Evolutionary conservation across 92 coral and sea anemone genomes (phyloP).

Genomic region (Isaurus tuberculatus): DNA sequence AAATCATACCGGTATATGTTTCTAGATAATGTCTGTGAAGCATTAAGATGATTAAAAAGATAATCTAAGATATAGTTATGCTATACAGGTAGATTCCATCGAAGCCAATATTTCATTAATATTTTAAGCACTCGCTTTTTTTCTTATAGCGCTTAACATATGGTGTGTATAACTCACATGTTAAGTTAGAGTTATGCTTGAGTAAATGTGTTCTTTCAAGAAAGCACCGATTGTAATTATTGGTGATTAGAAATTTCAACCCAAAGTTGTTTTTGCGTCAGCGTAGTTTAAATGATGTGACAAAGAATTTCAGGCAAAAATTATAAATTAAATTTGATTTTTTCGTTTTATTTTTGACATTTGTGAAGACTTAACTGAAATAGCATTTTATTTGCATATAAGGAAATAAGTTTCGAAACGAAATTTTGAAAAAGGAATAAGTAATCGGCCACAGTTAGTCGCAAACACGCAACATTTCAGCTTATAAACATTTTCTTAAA

Average conservation of each 20-base stretch:
- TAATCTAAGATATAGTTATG: slow-evolving; percentile 46
- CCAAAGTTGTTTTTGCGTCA: slow-evolving; percentile 38
- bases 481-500: background rate
- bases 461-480: background rate
- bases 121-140: background rate
- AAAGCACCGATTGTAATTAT: slow-evolving; percentile 62
- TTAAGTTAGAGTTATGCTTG: slow-evolving; percentile 49
- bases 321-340: background rate
- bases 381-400: background rate
- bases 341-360: background rate
- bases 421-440: background rate
- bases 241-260: slow-evolving; percentile 57
- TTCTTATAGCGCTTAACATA: background rate
- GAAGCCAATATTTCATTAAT: slow-evolving; percentile 26
- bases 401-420: background rate
- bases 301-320: background rate
- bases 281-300: slow-evolving; percentile 5
- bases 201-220: slow-evolving; percentile 70
- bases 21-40: slow-evolving; percentile 14
- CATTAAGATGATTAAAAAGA: slow-evolving; percentile 22
- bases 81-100: background rate
- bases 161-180: background rate
- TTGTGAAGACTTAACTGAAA: background rate
- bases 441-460: background rate
- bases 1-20: background rate